Evolutionary conservation across 1,140 invertebrate species (phyloP).

Genomic region (Sarcophaga bullata): DNA sequence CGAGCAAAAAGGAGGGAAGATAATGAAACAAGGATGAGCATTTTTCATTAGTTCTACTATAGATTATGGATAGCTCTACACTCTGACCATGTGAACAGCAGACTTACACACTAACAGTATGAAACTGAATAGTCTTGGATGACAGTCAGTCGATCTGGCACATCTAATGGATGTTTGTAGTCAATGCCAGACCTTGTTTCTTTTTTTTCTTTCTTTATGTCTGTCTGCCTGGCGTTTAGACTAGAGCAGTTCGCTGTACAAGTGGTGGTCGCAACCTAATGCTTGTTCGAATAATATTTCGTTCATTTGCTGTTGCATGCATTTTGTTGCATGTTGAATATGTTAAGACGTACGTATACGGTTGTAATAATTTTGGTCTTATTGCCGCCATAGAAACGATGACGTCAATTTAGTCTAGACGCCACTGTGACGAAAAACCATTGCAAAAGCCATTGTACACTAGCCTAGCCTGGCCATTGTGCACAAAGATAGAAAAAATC

Average conservation of each 20-base stretch:
- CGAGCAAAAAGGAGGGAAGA: background rate
- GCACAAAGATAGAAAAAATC: background rate
- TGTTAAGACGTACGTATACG: background rate
- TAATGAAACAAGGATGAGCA: background rate
- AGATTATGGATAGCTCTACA: conserved; percentile 21
- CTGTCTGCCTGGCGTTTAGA: no score
- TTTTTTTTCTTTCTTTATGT: no score
- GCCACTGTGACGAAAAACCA: conserved; percentile 33
- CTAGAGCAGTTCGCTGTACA: no score
- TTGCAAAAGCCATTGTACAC: conserved; percentile 7
- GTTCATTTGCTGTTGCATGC: background rate
- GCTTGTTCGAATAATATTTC: no score
- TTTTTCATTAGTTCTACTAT: conserved; percentile 34
- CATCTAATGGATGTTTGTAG: conserved; percentile 15
- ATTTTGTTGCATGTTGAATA: background rate
- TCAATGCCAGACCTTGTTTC: background rate
- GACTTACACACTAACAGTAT: no score
- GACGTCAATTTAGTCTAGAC: conserved; percentile 38
- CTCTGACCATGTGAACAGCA: no score
- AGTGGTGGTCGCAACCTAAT: no score
- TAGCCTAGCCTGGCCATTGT: no score
- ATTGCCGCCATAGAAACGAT: conserved; percentile 33
- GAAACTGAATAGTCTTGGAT: background rate
- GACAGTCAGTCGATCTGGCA: conserved; percentile 29
- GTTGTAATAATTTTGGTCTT: conserved; percentile 25